Evolutionary conservation across 2,888 invertebrate genomes (phyloP).

Genomic region (Chirona hameri): DNA sequence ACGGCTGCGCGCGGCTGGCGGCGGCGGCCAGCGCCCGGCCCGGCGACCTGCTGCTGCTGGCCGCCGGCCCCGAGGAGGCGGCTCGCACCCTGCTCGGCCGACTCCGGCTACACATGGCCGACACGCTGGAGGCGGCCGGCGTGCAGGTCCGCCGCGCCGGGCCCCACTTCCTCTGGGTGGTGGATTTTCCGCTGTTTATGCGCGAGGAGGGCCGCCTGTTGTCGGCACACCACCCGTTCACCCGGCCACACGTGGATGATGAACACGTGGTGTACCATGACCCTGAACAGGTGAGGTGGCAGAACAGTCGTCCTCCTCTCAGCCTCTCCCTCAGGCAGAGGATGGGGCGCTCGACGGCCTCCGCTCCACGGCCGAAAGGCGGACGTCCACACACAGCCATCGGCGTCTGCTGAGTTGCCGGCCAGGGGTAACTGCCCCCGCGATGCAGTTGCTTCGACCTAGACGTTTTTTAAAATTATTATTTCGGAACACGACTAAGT

Average conservation of each 20-base stretch:
- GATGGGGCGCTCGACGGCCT: too few relatives aligned
- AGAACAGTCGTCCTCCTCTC: neutral
- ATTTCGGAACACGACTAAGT: too few relatives aligned
- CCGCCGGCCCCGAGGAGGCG: neutral
- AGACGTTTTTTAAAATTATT: too few relatives aligned
- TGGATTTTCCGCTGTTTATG: conserved; percentile 90
- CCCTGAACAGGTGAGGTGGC: conserved; percentile 60
- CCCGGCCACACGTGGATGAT: conserved; percentile 85
- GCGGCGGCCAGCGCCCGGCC: neutral
- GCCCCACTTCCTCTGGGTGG: conserved; percentile 76
- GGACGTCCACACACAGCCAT: too few relatives aligned
- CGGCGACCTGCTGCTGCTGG: neutral
- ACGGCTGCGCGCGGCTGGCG: neutral
- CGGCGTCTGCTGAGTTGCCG: too few relatives aligned
- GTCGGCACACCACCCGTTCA: conserved; percentile 95
- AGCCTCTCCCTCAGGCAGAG: neutral
- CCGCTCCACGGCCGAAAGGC: too few relatives aligned
- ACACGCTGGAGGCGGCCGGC: conserved; percentile 55
- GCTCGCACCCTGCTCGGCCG: conserved; percentile 59
- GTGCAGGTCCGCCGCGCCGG: conserved; percentile 48
- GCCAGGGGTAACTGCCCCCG: too few relatives aligned
- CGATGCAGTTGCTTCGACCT: too few relatives aligned
- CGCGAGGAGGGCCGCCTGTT: conserved; percentile 59
- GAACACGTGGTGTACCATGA: conserved; percentile 61
- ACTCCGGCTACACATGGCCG: conserved; percentile 59